Evolutionary conservation across 30 jellyfish, hydroid and myxozoan species (phyloP).

Genomic region (Hydractinia echinata): DNA sequence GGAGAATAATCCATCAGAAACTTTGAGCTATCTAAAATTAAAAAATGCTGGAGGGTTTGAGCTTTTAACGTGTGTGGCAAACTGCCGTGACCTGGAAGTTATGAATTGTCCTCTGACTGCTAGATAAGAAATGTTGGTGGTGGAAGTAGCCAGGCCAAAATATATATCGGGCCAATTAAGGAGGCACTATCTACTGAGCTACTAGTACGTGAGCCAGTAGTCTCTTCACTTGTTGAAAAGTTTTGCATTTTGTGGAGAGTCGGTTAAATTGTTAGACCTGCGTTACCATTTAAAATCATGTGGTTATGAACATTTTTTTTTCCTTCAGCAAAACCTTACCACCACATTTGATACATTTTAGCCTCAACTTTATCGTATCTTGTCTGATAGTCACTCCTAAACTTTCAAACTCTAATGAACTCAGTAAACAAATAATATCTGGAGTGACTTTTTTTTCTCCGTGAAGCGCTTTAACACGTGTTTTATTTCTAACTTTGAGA

Average conservation of each 20-base stretch:
- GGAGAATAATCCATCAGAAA: no score
- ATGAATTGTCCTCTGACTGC: background rate
- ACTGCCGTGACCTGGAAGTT: slow-evolving; percentile 19
- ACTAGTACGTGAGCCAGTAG: background rate
- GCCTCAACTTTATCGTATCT: background rate
- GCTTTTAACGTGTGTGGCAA: slow-evolving; percentile 4
- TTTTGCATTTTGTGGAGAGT: no score
- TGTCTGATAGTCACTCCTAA: background rate
- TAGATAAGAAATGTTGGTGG: background rate
- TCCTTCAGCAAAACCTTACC: background rate
- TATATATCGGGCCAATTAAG: background rate
- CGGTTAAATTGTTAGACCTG: no score
- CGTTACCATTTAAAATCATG: no score
- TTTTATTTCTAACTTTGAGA: no score
- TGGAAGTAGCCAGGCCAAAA: no score
- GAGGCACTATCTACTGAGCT: background rate
- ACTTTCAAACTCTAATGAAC: background rate
- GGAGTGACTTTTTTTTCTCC: no score
- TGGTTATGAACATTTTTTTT: no score
- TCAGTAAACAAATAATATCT: background rate
- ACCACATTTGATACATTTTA: background rate
- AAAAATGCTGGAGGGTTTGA: slow-evolving; percentile 26
- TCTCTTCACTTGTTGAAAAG: no score
- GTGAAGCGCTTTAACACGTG: no score
- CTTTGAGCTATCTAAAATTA: background rate